These are phyloP conservation scores for Pogoniulus pusillus DNA, from an alignment of 2,797 vertebrate species.

Conservation along the genomic window DNA sequence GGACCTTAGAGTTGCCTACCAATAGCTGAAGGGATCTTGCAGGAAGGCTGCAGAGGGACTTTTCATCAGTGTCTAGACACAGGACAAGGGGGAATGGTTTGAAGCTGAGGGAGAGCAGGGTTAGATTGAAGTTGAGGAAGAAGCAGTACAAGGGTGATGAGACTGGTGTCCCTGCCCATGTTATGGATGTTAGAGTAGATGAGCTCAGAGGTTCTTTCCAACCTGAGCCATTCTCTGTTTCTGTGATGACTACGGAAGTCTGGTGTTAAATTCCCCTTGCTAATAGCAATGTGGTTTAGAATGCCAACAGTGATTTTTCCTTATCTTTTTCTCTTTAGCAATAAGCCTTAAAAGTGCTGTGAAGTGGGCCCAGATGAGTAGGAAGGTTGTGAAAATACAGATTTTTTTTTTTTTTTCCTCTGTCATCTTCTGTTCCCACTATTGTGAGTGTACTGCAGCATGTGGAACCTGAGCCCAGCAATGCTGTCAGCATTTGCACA, in stretches of 20 bases:
- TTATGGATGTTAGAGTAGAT: no score
- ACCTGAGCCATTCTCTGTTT: no score
- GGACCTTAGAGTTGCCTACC: no score
- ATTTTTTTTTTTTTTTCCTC: neutral
- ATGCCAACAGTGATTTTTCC: neutral
- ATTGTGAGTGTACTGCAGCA: neutral
- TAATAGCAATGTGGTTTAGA: neutral
- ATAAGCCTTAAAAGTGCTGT: neutral
- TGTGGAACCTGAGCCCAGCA: neutral
- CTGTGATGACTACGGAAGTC: neutral
- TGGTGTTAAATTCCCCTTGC: neutral
- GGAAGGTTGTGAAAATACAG: neutral
- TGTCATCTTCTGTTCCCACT: neutral
- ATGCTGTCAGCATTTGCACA: neutral
- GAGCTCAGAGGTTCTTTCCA: no score
- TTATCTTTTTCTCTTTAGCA: neutral
- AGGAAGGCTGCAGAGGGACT: no score
- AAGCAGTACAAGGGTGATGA: no score
- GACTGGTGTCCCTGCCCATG: no score
- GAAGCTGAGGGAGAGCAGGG: no score
- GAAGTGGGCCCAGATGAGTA: neutral
- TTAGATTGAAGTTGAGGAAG: no score
- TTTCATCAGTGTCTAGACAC: no score
- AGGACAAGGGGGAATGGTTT: no score
- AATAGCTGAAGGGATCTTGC: no score